These are phyloP conservation scores for Protobothrops mucrosquamatus DNA, from an alignment of 2,113 vertebrate species.

Conservation along the genomic window DNA sequence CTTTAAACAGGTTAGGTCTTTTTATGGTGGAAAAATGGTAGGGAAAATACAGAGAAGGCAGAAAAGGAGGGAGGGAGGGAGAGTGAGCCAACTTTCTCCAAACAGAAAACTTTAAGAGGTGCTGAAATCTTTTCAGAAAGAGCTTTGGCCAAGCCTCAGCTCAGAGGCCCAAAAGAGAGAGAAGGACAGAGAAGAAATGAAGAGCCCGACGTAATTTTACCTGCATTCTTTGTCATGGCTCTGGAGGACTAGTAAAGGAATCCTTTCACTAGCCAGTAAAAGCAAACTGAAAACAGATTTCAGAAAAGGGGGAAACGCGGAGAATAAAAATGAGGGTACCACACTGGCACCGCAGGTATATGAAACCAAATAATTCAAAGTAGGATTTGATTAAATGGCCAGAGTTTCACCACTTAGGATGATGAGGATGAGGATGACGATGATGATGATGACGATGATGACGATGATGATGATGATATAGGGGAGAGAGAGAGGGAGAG, in stretches of 20 bases:
- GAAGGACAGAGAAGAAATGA: conserved; percentile 52
- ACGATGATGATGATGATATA: no score
- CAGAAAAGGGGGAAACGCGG: conserved; percentile 48
- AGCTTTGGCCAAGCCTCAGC: conserved; percentile 54
- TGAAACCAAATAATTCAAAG: no score
- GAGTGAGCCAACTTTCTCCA: conserved; percentile 57
- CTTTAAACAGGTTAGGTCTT: conserved; percentile 53
- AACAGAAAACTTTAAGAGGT: conserved; percentile 46
- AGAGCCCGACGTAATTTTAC: conserved; percentile 74
- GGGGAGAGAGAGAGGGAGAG: no score
- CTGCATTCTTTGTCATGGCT: conserved; percentile 69
- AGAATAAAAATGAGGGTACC: neutral
- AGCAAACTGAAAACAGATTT: conserved; percentile 69
- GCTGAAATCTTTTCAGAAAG: conserved; percentile 56
- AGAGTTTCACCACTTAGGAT: no score
- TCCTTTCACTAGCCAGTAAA: conserved; percentile 75
- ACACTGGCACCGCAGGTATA: no score
- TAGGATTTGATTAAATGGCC: no score
- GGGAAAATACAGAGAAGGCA: conserved; percentile 47
- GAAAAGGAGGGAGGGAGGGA: neutral
- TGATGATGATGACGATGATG: no score
- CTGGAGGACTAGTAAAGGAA: conserved; percentile 70
- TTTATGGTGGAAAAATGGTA: conserved; percentile 18
- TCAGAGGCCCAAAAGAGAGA: conserved; percentile 65
- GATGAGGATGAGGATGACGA: no score